Evolutionary conservation across 2,797 vertebrate genomes (phyloP).

Genomic region (Sebastes cheni): DNA sequence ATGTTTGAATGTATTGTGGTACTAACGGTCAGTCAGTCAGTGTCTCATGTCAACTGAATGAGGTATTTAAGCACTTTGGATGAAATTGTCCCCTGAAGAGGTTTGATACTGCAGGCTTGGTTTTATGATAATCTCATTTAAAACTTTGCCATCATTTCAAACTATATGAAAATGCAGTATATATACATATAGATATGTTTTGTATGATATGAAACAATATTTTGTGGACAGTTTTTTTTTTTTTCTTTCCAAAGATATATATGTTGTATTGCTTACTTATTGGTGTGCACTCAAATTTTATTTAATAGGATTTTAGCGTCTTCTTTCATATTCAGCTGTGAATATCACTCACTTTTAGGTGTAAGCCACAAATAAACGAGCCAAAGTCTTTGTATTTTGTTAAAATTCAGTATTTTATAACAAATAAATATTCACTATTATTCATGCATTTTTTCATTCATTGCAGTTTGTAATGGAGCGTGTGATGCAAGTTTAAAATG

Average conservation of each 20-base stretch:
- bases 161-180: conserved; percentile 41
- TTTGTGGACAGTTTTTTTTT: conserved; percentile 57
- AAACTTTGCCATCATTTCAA: conserved; percentile 57
- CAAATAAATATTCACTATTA: conserved; percentile 73
- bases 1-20: conserved; percentile 79
- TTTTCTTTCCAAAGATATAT: conserved; percentile 69
- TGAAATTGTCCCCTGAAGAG: conserved; percentile 59
- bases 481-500: neutral
- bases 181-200: conserved; percentile 44
- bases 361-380: conserved; percentile 70
- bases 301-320: conserved; percentile 68
- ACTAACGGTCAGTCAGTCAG: conserved; percentile 64
- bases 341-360: conserved; percentile 66
- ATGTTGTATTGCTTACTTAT: conserved; percentile 55
- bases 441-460: conserved; percentile 13
- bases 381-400: conserved; percentile 82
- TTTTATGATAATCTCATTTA: conserved; percentile 55
- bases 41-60: conserved; percentile 62
- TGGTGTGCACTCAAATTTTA: conserved; percentile 55
- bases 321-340: conserved; percentile 70
- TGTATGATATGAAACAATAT: conserved; percentile 64
- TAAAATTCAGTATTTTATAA: conserved; percentile 80
- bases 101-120: conserved; percentile 60
- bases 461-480: neutral
- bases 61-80: conserved; percentile 80